These are phyloP conservation scores for Sitta europaea DNA, from an alignment of 2,113 vertebrate genomes.

Conservation along the genomic window DNA sequence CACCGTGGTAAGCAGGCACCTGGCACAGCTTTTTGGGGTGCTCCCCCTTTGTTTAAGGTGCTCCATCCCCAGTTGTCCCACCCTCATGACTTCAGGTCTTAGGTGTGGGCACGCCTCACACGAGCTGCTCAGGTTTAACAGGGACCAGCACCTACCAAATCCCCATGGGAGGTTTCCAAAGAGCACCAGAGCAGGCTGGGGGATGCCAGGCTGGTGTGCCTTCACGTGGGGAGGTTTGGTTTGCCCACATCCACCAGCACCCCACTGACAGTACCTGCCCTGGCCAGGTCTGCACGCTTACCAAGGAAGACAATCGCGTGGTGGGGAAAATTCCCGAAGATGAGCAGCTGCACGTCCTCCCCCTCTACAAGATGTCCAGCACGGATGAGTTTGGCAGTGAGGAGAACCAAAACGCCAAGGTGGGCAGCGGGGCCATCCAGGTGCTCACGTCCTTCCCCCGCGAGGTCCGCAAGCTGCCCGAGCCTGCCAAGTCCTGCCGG, in stretches of 20 bases:
- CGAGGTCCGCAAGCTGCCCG: slow-evolving; percentile 90
- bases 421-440: slow-evolving; percentile 91
- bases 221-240: not conserved
- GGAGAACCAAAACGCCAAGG: slow-evolving; percentile 88
- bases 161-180: accelerated
- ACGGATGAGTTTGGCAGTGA: slow-evolving; percentile 92
- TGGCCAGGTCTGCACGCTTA: slow-evolving; percentile 93
- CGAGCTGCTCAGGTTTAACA: accelerated
- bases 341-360: slow-evolving; percentile 94
- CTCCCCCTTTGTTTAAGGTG: accelerated
- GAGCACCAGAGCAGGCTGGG: accelerated
- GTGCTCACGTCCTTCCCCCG: slow-evolving; percentile 90
- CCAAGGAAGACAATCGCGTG: slow-evolving; percentile 94
- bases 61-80: not conserved
- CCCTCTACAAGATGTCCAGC: slow-evolving; percentile 88
- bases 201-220: not conserved
- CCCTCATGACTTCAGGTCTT: accelerated
- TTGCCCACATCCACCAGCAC: accelerated
- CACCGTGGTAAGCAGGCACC: slow-evolving; percentile 85
- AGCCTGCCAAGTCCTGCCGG: slow-evolving; percentile 94
- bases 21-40: accelerated
- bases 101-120: not conserved
- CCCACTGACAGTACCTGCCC: not conserved
- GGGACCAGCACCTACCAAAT: not conserved
- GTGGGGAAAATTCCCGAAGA: slow-evolving; percentile 87